These are phyloP conservation scores for Nasua narica DNA, from an alignment of 2,797 vertebrate genomes.

Conservation along the genomic window DNA sequence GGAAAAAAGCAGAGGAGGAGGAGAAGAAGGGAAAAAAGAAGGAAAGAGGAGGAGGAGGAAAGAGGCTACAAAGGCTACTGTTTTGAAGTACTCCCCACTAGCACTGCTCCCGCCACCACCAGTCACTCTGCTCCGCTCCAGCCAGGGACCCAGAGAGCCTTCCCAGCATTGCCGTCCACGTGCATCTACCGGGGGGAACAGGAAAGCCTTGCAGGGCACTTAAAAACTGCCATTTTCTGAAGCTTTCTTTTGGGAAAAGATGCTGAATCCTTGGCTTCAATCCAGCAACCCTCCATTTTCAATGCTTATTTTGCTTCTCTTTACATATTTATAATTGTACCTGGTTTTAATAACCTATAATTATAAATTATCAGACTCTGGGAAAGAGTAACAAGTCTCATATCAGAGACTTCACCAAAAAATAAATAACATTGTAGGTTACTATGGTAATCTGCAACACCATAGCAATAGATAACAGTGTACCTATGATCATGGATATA, in stretches of 20 bases:
- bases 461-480: neutral
- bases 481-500: neutral
- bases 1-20: neutral
- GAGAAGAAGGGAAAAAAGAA: neutral
- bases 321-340: neutral
- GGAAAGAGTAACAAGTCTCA: neutral
- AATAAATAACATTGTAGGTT: neutral
- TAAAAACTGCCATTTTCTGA: neutral
- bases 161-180: neutral
- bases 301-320: neutral
- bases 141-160: neutral
- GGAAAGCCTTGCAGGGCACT: neutral
- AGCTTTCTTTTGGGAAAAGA: conserved; percentile 18
- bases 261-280: neutral
- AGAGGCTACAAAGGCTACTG: neutral
- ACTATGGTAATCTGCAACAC: neutral
- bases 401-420: neutral
- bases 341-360: conserved; percentile 21
- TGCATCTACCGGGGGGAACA: neutral
- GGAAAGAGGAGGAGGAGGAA: neutral
- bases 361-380: neutral
- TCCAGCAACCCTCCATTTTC: neutral
- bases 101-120: fast-evolving
- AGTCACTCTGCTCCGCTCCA: fast-evolving
- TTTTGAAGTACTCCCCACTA: neutral